These are phyloP conservation scores for Harpagoxenus sublaevis DNA, from an alignment of 2,888 invertebrate species.

Conservation along the genomic window DNA sequence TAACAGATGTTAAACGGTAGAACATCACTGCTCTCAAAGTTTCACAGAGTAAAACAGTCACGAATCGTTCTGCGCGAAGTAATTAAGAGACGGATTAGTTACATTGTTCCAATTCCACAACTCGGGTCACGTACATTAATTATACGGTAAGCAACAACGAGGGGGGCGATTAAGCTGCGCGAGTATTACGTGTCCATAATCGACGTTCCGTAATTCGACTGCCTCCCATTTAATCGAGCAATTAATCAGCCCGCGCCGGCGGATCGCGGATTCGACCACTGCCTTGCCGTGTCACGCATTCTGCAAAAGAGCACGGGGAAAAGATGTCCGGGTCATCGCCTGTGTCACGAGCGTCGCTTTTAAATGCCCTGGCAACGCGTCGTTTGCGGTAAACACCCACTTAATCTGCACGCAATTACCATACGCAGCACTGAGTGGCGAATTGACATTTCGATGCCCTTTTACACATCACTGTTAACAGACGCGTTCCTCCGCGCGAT, in stretches of 20 bases:
- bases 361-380: background rate
- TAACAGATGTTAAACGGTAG: background rate
- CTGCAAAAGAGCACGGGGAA: background rate
- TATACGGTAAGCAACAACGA: conserved; percentile 33
- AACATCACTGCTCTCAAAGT: background rate
- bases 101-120: conserved; percentile 26
- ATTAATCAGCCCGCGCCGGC: conserved; percentile 28
- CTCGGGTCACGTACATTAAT: conserved; percentile 25
- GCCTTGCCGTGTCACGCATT: background rate
- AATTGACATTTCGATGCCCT: conserved; percentile 54
- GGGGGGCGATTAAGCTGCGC: conserved; percentile 23
- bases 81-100: conserved; percentile 47
- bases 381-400: conserved; percentile 41
- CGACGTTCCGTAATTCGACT: conserved; percentile 34
- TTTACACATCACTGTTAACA: conserved; percentile 38
- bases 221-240: conserved; percentile 25
- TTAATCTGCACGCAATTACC: conserved; percentile 46
- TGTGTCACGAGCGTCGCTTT: conserved; percentile 1
- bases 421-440: conserved; percentile 41
- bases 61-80: background rate
- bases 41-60: background rate
- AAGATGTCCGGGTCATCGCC: conserved; percentile 31
- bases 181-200: conserved; percentile 20
- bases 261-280: background rate
- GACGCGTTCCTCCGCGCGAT: background rate